Evolutionary conservation across 2,113 vertebrate species (phyloP).

Genomic region (Oreocharis arfaki): DNA sequence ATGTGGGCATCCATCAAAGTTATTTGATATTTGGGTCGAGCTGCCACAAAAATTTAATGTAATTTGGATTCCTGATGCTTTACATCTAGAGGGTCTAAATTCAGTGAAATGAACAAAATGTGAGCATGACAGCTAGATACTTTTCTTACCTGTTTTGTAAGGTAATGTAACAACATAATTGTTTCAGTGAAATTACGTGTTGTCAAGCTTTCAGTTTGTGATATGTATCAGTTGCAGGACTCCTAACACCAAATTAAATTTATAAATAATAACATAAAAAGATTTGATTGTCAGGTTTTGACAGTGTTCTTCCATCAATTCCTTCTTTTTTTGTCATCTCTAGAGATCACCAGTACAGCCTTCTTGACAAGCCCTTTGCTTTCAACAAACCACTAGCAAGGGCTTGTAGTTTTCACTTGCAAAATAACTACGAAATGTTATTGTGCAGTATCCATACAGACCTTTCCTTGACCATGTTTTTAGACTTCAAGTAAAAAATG

Average conservation of each 20-base stretch:
- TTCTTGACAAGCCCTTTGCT: background rate
- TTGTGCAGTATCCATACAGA: background rate
- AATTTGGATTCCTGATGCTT: background rate
- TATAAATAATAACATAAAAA: background rate
- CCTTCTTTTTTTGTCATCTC: background rate
- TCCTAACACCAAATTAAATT: background rate
- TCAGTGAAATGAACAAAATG: background rate
- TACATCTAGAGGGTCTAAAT: background rate
- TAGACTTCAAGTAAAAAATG: background rate
- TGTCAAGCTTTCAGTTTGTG: background rate
- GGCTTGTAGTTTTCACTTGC: background rate
- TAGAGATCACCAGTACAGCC: background rate
- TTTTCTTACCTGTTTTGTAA: background rate
- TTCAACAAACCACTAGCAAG: background rate
- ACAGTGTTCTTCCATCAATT: background rate
- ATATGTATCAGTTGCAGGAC: background rate
- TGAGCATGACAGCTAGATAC: background rate
- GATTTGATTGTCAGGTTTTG: background rate
- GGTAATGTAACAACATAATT: background rate
- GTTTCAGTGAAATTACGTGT: background rate
- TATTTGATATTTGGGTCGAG: background rate
- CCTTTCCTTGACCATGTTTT: background rate
- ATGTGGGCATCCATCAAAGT: background rate
- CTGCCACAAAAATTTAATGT: background rate
- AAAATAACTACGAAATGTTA: background rate